These are phyloP conservation scores for Apoda limacodes DNA, from an alignment of 2,888 invertebrate species.

Conservation along the genomic window DNA sequence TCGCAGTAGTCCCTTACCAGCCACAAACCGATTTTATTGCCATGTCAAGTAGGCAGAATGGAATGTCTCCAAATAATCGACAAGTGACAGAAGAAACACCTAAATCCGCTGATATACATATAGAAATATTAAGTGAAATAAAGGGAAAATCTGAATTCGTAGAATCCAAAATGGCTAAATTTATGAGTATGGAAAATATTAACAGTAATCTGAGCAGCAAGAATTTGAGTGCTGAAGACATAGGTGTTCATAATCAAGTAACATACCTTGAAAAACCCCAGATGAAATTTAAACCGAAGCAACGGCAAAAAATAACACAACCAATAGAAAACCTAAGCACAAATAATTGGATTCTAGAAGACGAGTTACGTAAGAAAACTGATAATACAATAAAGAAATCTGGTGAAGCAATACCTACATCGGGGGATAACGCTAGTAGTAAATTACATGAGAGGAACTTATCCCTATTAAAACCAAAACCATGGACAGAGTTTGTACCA, in stretches of 20 bases:
- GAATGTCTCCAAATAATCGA: too few species aligned
- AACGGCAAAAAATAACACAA: conserved; percentile 27
- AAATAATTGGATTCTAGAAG: conserved; percentile 29
- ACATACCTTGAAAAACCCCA: conserved; percentile 18
- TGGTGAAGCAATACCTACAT: conserved; percentile 6
- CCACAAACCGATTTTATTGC: too few species aligned
- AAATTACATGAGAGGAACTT: conserved; percentile 29
- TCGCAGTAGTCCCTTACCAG: too few species aligned
- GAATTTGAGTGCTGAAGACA: conserved; percentile 12
- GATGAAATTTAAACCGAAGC: conserved; percentile 16
- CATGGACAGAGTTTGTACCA: conserved; percentile 32
- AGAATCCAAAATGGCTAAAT: too few species aligned
- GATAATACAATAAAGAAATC: conserved; percentile 8
- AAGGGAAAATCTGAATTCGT: too few species aligned
- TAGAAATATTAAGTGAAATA: too few species aligned
- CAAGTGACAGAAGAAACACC: too few species aligned
- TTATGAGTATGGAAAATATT: conserved; percentile 2
- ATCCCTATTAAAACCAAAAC: conserved; percentile 31
- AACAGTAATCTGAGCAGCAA: conserved; percentile 11
- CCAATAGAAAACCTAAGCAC: conserved; percentile 27
- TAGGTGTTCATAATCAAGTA: conserved; percentile 16
- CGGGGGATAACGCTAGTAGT: conserved; percentile 18
- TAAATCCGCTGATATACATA: too few species aligned
- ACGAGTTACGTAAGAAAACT: conserved; percentile 20
- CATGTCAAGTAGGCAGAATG: too few species aligned